Conservation (phyloP, 23 tunicate genomes). For the Styela clava region DNA sequence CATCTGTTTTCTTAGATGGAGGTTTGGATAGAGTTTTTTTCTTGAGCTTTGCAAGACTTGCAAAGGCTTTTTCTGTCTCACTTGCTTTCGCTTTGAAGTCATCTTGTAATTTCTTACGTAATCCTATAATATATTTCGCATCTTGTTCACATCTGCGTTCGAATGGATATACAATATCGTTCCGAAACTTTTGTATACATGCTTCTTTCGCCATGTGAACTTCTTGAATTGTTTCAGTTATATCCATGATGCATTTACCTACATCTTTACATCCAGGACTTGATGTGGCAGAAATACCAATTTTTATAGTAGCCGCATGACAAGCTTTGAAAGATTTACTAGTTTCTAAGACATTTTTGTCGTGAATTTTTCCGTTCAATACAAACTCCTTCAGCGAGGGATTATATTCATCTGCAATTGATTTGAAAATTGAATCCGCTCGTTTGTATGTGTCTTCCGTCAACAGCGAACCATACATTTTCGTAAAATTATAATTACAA, state of each 20-base stretch:
- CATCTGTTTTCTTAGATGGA: slow-evolving; percentile 8
- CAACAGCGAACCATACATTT: slow-evolving; percentile 27
- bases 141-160: slow-evolving; percentile 26
- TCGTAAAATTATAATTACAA: too few species aligned
- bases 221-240: slow-evolving; percentile 27
- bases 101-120: slow-evolving; percentile 28
- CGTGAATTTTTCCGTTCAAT: neutral
- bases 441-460: slow-evolving; percentile 34
- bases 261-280: slow-evolving; percentile 34
- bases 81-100: slow-evolving; percentile 11
- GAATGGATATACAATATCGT: neutral
- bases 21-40: slow-evolving; percentile 7
- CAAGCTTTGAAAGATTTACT: neutral
- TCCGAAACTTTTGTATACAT: slow-evolving; percentile 20
- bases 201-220: slow-evolving; percentile 10
- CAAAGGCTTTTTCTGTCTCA: slow-evolving; percentile 25
- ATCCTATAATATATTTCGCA: slow-evolving; percentile 1
- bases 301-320: slow-evolving; percentile 17
- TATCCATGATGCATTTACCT: slow-evolving; percentile 32
- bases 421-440: slow-evolving; percentile 20
- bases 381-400: slow-evolving; percentile 9
- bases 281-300: slow-evolving; percentile 18
- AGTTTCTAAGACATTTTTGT: slow-evolving; percentile 19
- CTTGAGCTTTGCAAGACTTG: slow-evolving; percentile 13
- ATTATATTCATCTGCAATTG: slow-evolving; percentile 21